Base-by-base conservation (phyloP, 2,113 vertebrate genomes). In the Grammomys surdaster region DNA sequence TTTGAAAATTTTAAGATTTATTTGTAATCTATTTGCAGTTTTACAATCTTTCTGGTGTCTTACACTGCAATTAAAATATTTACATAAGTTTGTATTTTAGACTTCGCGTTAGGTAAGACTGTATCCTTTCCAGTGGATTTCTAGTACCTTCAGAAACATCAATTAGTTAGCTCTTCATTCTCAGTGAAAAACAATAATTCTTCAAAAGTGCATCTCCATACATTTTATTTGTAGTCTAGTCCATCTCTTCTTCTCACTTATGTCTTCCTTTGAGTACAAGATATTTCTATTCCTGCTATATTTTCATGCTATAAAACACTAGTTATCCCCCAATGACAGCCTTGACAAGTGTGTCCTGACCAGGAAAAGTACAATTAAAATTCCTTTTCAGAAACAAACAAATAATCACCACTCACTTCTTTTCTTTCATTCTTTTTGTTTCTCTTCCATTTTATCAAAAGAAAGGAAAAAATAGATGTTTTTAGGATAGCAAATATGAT, bases 21-120 rank as follows among this genome's bases (percentile, higher is more conserved):
- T 76, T 28, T 76, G 43, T 76, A 46, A 46, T 24, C 16, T 70
- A 48, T n/a, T 91, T 81, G 40, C 20, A 89, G 56, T 93, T 88
- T 81, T 22, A 43, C 10, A 22, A 56, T 26, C 31, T 48, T 60
- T 43, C 48, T 58, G 8, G 0, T 89, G 31, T 28, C 7, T 85
- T 91, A 89, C 58, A 56, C 70, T 76, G 3, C 26, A 72, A 10
- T 51, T 95, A 80, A 19, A 82, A 90, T 77, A 11, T 91, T 91
- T 76, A 69, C 58, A 4, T 92, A 93, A 75, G 75, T 96, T 12
- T 84, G 5, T 86, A 12, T 75, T 46, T 60, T 84, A 48, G 43
- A 81, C 46, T 89, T 14, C 9, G 26, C 14, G 4, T 48, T 67
- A 88, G 12, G 46, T 73, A 93, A 46, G n/a, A 14, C 51, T 56